A percentile compares a stretch with the other conserved stretches of the same genome.
These are phyloP conservation scores for Tridacna gigas DNA, from an alignment of 2,888 invertebrate species.

Conservation along the genomic window DNA sequence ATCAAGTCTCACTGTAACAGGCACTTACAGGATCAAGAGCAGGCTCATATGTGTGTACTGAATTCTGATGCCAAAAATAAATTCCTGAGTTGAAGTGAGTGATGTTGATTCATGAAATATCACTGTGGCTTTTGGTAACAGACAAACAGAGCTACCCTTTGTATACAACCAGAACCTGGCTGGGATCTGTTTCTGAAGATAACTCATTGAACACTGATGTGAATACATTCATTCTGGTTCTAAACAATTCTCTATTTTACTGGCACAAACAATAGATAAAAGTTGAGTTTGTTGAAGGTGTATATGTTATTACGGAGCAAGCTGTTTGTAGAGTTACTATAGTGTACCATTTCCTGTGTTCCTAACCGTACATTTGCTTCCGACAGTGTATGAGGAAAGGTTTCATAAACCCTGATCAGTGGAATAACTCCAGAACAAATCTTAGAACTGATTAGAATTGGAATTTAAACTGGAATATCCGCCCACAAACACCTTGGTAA, in stretches of 20 bases:
- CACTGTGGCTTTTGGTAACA: constrained; percentile 14
- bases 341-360: constrained; percentile 6
- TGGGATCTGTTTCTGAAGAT: constrained; percentile 7
- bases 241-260: constrained; percentile 18
- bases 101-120: constrained; percentile 33
- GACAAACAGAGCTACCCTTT: constrained; percentile 26
- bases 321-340: background rate
- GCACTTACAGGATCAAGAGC: background rate
- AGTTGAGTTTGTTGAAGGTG: constrained; percentile 13
- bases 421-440: no score
- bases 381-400: no score
- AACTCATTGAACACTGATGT: background rate
- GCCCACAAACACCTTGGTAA: constrained; percentile 15
- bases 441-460: background rate
- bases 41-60: background rate
- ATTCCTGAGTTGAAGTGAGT: constrained; percentile 21
- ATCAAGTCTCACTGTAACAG: no score
- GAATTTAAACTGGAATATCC: constrained; percentile 27
- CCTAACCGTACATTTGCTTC: no score
- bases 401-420: no score
- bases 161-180: constrained; percentile 2
- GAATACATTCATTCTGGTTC: background rate
- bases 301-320: constrained; percentile 11
- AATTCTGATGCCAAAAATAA: constrained; percentile 31
- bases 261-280: constrained; percentile 19